Percentiles rank a stretch among this genome's conserved stretches.
Evolutionary conservation across 30 jellyfish, hydroid and myxozoan species (phyloP).

Genomic region (Aurelia sp.): DNA sequence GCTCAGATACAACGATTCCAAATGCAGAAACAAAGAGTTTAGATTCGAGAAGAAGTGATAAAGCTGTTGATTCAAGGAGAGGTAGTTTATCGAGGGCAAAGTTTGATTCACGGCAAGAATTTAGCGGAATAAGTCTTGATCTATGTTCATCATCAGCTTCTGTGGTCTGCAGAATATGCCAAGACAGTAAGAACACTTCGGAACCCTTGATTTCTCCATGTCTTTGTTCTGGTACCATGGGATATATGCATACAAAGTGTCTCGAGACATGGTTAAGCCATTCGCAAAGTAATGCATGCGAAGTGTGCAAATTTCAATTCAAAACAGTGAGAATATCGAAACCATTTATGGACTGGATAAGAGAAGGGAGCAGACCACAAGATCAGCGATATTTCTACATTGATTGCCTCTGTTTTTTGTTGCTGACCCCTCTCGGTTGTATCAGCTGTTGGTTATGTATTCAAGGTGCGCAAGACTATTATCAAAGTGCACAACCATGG

Average conservation of each 20-base stretch:
- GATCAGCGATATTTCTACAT: conserved; percentile 79
- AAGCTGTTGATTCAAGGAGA: background rate
- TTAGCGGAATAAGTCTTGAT: conserved; percentile 55
- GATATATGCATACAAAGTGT: conserved; percentile 73
- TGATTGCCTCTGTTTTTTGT: conserved; percentile 72
- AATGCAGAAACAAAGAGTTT: no score
- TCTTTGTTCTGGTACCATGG: conserved; percentile 89
- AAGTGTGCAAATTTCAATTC: conserved; percentile 82
- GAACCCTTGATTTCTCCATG: conserved; percentile 84
- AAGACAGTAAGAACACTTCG: conserved; percentile 59
- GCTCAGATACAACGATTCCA: no score
- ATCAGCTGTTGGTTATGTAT: conserved; percentile 90
- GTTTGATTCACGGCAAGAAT: conserved; percentile 5
- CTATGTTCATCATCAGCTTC: conserved; percentile 42
- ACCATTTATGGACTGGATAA: conserved; percentile 60
- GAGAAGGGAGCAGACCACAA: conserved; percentile 23
- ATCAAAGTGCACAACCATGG: conserved; percentile 79
- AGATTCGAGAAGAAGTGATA: background rate
- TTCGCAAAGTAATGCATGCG: conserved; percentile 85
- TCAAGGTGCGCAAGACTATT: conserved; percentile 83
- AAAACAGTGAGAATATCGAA: conserved; percentile 56
- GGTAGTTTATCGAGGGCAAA: background rate
- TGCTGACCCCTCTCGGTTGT: conserved; percentile 88
- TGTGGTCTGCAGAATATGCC: conserved; percentile 86
- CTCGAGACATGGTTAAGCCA: conserved; percentile 91